These are phyloP conservation scores for Tortrix viridana DNA, from an alignment of 2,888 invertebrate genomes.

Conservation along the genomic window DNA sequence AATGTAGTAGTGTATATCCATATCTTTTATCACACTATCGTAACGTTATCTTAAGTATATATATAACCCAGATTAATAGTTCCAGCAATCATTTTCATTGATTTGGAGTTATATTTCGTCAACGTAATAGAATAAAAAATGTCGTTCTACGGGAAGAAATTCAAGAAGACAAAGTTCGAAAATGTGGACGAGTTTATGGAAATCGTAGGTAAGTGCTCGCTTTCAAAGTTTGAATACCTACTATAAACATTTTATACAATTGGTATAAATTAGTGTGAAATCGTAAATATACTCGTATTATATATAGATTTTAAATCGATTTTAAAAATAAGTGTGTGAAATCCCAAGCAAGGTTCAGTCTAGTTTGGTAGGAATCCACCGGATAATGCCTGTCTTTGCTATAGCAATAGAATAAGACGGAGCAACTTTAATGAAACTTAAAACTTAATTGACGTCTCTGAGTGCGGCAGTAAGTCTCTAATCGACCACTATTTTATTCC, in stretches of 20 bases:
- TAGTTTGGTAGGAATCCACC: too few species aligned
- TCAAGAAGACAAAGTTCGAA: conserved; percentile 26
- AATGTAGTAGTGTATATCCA: too few species aligned
- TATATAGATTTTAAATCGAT: background rate
- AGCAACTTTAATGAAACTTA: too few species aligned
- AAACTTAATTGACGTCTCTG: too few species aligned
- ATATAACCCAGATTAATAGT: conserved; percentile 5
- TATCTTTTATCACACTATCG: too few species aligned
- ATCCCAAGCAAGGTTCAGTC: too few species aligned
- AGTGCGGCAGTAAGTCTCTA: too few species aligned
- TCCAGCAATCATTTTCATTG: conserved; percentile 10
- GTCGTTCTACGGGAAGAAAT: conserved; percentile 34
- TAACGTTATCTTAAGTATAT: background rate
- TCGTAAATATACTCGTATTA: too few species aligned
- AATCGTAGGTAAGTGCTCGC: conserved; percentile 19
- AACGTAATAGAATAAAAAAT: conserved; percentile 9
- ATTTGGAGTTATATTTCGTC: background rate
- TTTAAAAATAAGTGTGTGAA: too few species aligned
- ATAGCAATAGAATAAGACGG: too few species aligned
- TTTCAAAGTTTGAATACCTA: background rate
- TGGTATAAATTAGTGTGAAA: background rate
- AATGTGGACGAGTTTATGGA: conserved; percentile 28
- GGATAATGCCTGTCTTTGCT: too few species aligned
- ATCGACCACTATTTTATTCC: background rate
- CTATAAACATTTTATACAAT: background rate